Evolutionary conservation across 1,140 invertebrate species (phyloP), one percentile per base, ranked within the genome.

Genomic region (Papilio dardanus): DNA sequence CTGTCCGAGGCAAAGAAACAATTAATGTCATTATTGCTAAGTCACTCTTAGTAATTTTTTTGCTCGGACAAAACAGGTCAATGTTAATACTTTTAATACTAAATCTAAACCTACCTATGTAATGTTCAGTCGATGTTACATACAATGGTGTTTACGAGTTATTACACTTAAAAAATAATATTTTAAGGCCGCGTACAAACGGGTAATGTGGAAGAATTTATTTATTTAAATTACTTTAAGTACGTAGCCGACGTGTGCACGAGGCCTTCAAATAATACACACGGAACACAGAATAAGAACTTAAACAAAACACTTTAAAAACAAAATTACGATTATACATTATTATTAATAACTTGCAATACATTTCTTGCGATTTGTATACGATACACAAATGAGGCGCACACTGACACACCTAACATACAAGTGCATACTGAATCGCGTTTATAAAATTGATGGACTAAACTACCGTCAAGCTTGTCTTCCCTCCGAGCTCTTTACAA

Each of bases 91-190:
- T 76, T 77, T 75, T 81, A 85, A 76, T 78, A 78, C 80, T 84
- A 81, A 81, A 74, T 75, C 80, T 86, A 85, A 81, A 85, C 81
- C 84, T 90, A 88, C 65, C 86, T 92, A 93, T 83, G 85, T 91
- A 91, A 91, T 91, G 89, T 92, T 92, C 91, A 93, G 91, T 93
- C 91, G 81, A 92, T 91, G 90, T 93, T 92, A 91, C 88, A 92
- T 93, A 92, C 88, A 92, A 91, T 90, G 89, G 89, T 91, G 86
- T 91, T 90, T 84, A 89, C 82, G 84, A 84, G 75, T 88, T 87
- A 88, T 87, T 76, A 84, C 83, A 80, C 74, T 81, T 82, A 83
- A 73, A n/a, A 73, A 76, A 81, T 78, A 84, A 71, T 77, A 71
- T 77, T 74, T 65, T 77, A 80, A 84, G 76, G 81, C 76, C 75